Evolutionary conservation across 2,888 invertebrate genomes (phyloP).

Genomic region (Eristalis arbustorum): DNA sequence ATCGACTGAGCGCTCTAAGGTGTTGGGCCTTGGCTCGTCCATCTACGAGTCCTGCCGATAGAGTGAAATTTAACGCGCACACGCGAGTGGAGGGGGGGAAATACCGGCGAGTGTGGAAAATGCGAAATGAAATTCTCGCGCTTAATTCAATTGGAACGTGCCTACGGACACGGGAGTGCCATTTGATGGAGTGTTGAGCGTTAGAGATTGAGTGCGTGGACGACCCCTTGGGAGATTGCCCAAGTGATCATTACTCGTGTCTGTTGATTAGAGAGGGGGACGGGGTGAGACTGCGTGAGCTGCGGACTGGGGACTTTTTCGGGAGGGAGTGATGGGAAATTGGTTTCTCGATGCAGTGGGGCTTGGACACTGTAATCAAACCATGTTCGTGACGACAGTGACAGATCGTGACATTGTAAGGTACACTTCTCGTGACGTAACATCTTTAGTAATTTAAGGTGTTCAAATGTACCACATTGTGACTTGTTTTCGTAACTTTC

Average conservation of each 20-base stretch:
- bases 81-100: conserved; percentile 9
- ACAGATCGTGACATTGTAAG: too few relatives aligned
- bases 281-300: too few relatives aligned
- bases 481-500: too few relatives aligned
- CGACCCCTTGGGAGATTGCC: background rate
- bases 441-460: too few relatives aligned
- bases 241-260: background rate
- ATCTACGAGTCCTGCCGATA: background rate
- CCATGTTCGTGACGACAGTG: too few relatives aligned
- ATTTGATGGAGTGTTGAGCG: background rate
- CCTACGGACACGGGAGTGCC: conserved; percentile 1
- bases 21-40: background rate
- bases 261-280: background rate
- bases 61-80: conserved; percentile 30
- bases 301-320: background rate
- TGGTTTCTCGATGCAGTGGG: too few relatives aligned
- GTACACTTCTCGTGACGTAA: too few relatives aligned
- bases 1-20: background rate
- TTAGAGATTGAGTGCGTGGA: background rate
- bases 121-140: conserved; percentile 42
- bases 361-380: too few relatives aligned
- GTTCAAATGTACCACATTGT: too few relatives aligned
- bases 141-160: conserved; percentile 33
- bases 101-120: conserved; percentile 52
- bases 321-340: too few relatives aligned